phyloP scores from a whole-genome alignment of 2,113 vertebrate genomes.

The Phaetusa simplex region DNA sequence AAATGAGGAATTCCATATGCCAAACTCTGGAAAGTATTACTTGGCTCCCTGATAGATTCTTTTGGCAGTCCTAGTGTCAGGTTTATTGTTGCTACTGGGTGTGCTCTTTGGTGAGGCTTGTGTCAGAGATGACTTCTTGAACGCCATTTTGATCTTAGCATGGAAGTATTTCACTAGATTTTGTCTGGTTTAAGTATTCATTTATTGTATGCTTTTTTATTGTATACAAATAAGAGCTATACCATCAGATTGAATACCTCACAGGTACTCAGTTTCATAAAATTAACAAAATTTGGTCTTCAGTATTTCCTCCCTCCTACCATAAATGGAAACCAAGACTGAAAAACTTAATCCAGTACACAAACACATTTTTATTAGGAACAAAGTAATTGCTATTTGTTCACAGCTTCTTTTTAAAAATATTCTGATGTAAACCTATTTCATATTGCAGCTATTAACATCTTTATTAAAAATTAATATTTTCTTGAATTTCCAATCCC shows the following conservation, averaged over 20 bases:
- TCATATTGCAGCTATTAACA: not conserved
- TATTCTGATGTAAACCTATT: not conserved
- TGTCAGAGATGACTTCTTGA: not conserved
- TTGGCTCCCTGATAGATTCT: not conserved
- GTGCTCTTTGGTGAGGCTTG: not conserved
- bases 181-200: not conserved
- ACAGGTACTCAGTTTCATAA: not conserved
- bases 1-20: not conserved
- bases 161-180: not conserved
- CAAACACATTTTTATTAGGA: not conserved
- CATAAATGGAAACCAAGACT: not conserved
- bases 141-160: not conserved
- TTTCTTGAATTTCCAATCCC: not conserved
- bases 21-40: not conserved
- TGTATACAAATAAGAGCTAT: not conserved
- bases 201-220: not conserved
- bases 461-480: not conserved
- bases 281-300: not conserved
- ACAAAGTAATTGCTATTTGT: not conserved
- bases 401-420: not conserved
- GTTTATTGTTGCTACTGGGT: not conserved
- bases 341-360: not conserved
- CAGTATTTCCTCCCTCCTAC: not conserved
- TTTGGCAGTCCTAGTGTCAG: not conserved
- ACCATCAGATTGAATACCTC: not conserved